Evolutionary conservation across 2,888 invertebrate species (phyloP), one percentile per base, ranked within the genome.

Genomic region (Trilocha varians): DNA sequence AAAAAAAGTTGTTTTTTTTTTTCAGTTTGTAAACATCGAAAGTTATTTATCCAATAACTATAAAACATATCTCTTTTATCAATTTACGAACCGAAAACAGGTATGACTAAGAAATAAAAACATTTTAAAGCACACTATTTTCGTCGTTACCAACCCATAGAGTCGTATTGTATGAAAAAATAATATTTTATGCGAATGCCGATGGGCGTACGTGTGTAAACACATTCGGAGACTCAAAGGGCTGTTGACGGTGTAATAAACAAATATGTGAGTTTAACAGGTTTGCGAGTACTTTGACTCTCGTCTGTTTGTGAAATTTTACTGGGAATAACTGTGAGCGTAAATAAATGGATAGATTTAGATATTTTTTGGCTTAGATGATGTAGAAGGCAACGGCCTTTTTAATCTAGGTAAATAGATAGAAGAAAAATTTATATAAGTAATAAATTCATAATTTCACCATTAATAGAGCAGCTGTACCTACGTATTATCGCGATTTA

Each of bases 161-260:
- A 25, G 25, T 25, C 25, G 25, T 25, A 25, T 25, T 11, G 25
- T 2, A 25, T 9, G 11, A 25, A 18, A 25, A 25, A 25, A 1
- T 9, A 6, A 4, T 5, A 2, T 25, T 25, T 3, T 4, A 25
- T 11, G 25, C 25, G 25, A 25, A 25, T 25, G 11, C 25, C 25
- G 5, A 25, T 25, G 38, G 38, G 38, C 38, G 16, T 14, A 32
- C 16, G 35, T 35, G 25, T 42, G 35, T 42, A 42, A 42, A 42
- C 42, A 42, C 38, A 38, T 25, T 35, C 42, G 34, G 38, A 16
- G 34, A 25, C 45, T 60, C 58, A 62, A 65, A 62, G 53, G 54
- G 53, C 52, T 50, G 60, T 53, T 55, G 48, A 50, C 50, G 45
- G 40, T 43, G 46, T 56, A 61, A 69, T 69, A 70, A 65, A 66